Conservation (phyloP, 1,140 invertebrate genomes). For the Drosophila baimaii region DNA sequence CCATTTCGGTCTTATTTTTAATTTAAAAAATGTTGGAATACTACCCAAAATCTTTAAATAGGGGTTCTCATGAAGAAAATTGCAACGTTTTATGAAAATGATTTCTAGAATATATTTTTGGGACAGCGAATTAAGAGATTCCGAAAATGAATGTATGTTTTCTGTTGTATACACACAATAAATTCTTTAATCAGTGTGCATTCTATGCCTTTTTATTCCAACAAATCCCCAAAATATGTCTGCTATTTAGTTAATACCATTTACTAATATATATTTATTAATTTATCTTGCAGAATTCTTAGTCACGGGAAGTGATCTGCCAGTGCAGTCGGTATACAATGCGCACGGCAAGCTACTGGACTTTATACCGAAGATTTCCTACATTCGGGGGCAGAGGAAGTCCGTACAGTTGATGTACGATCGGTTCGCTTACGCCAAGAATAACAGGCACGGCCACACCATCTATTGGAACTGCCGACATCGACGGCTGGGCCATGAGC, state of each 20-base stretch:
- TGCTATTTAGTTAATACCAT: background rate
- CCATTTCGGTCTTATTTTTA: background rate
- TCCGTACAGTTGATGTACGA: slow-evolving; percentile 60
- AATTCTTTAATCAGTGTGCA: slow-evolving; percentile 1
- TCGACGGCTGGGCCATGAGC: slow-evolving; percentile 37
- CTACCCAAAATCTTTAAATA: too few species aligned
- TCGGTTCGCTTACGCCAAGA: slow-evolving; percentile 68
- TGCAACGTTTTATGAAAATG: background rate
- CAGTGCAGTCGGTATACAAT: slow-evolving; percentile 27
- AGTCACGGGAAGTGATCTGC: background rate
- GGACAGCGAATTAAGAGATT: background rate
- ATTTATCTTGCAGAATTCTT: slow-evolving; percentile 31
- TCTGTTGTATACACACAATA: background rate
- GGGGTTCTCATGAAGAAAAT: background rate
- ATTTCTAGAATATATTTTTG: background rate
- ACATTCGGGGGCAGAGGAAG: slow-evolving; percentile 72
- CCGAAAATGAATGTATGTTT: background rate
- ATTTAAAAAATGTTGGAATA: background rate
- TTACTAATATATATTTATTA: slow-evolving; percentile 22
- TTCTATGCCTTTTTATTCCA: slow-evolving; percentile 13
- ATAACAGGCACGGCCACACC: slow-evolving; percentile 57
- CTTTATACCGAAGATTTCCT: slow-evolving; percentile 20
- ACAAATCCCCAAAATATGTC: background rate
- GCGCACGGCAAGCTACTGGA: slow-evolving; percentile 6
- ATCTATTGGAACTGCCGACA: slow-evolving; percentile 79